Conservation (phyloP, 1,140 invertebrate species). For the Cataglyphis hispanica region DNA sequence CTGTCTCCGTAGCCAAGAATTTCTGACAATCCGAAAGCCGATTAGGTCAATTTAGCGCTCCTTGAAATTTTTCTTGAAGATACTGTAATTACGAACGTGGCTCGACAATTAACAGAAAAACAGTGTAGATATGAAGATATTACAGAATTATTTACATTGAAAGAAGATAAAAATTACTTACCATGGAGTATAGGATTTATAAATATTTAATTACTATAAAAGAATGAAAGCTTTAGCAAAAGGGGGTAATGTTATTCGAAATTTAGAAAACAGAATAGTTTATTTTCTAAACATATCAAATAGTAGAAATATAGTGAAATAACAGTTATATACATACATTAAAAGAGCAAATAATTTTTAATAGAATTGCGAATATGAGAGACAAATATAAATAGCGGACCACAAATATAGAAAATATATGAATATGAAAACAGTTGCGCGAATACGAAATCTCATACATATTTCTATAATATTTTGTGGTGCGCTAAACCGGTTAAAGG, state of each 20-base stretch:
- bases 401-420: neutral
- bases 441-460: too few relatives aligned
- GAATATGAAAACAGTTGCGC: neutral
- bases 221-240: neutral
- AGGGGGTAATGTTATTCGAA: neutral
- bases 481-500: neutral
- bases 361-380: neutral
- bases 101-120: constrained; percentile 25
- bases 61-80: constrained; percentile 20
- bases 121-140: constrained; percentile 1
- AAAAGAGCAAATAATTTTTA: neutral
- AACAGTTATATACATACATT: neutral
- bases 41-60: constrained; percentile 39
- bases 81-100: neutral
- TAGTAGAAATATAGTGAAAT: neutral
- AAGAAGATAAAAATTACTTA: neutral
- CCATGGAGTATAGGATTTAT: neutral
- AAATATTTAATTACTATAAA: constrained; percentile 12
- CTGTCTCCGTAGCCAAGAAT: neutral
- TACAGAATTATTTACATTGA: neutral
- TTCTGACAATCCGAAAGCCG: constrained; percentile 9
- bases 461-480: neutral
- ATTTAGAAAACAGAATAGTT: neutral
- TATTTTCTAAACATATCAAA: neutral
- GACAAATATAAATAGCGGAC: neutral